These are phyloP conservation scores for Cydia strobilella DNA, from an alignment of 1,140 invertebrate species.

Conservation along the genomic window DNA sequence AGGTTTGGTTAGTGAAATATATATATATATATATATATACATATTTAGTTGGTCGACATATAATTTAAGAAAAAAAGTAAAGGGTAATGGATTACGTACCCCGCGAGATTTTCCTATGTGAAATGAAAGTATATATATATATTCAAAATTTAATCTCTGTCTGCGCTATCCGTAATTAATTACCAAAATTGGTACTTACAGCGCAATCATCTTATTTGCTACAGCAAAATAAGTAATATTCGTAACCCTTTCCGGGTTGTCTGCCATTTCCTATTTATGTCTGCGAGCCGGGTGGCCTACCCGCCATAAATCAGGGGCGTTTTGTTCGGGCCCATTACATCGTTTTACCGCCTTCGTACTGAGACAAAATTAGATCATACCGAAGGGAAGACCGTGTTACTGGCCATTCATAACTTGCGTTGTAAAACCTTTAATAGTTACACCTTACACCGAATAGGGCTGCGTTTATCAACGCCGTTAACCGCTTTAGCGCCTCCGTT, in stretches of 20 bases:
- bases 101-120: no score
- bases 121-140: not conserved
- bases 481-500: slow-evolving; percentile 9
- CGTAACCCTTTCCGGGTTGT: slow-evolving; percentile 62
- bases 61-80: no score
- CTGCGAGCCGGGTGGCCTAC: slow-evolving; percentile 57
- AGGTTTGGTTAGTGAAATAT: no score
- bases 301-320: slow-evolving; percentile 69
- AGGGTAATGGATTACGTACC: no score
- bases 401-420: slow-evolving; percentile 56
- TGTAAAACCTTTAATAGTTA: slow-evolving; percentile 68
- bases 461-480: slow-evolving; percentile 13
- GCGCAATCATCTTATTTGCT: slow-evolving; percentile 44
- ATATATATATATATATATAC: no score
- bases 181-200: slow-evolving; percentile 9
- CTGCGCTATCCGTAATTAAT: slow-evolving; percentile 21
- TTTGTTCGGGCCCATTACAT: slow-evolving; percentile 70
- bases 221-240: slow-evolving; percentile 50
- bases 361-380: slow-evolving; percentile 72
- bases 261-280: slow-evolving; percentile 62
- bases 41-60: no score
- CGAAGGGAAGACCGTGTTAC: slow-evolving; percentile 56
- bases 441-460: slow-evolving; percentile 41
- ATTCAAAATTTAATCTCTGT: not conserved
- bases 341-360: slow-evolving; percentile 71